Evolutionary conservation across 1,140 invertebrate genomes (phyloP).

Genomic region (Antheraea mylitta): DNA sequence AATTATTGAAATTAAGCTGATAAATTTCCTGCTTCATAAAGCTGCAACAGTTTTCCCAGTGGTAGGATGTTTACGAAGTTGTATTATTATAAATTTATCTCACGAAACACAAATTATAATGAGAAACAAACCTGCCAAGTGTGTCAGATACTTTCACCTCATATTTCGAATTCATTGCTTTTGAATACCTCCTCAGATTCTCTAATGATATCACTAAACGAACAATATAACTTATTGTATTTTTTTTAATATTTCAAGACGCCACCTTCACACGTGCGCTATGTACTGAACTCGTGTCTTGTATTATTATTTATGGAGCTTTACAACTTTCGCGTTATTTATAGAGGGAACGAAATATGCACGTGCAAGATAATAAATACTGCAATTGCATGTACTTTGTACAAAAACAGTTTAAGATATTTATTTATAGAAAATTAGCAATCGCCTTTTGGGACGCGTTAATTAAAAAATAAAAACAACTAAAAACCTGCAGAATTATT

Average conservation of each 20-base stretch:
- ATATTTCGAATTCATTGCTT: slow-evolving; percentile 48
- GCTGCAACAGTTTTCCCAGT: no score
- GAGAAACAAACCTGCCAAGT: slow-evolving; percentile 55
- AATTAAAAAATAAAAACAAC: no score
- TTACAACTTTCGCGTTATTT: neutral
- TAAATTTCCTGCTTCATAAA: no score
- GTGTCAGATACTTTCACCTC: slow-evolving; percentile 50
- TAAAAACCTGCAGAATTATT: no score
- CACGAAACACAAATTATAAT: neutral
- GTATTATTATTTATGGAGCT: slow-evolving; percentile 21
- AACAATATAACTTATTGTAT: no score
- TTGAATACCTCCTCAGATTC: neutral
- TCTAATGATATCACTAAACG: no score
- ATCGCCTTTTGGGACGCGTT: no score
- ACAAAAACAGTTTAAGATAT: no score
- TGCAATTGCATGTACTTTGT: slow-evolving; percentile 13
- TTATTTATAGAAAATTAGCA: no score
- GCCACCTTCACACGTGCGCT: slow-evolving; percentile 20
- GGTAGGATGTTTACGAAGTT: no score
- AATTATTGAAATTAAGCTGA: no score
- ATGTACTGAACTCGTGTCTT: slow-evolving; percentile 18
- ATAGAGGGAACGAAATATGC: neutral
- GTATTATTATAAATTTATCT: neutral
- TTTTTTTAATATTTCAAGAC: slow-evolving; percentile 9
- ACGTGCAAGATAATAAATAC: slow-evolving; percentile 19